Evolutionary conservation across 2,113 vertebrate species (phyloP), one percentile per base, ranked within the genome.

Genomic region (Megalops atlanticus): DNA sequence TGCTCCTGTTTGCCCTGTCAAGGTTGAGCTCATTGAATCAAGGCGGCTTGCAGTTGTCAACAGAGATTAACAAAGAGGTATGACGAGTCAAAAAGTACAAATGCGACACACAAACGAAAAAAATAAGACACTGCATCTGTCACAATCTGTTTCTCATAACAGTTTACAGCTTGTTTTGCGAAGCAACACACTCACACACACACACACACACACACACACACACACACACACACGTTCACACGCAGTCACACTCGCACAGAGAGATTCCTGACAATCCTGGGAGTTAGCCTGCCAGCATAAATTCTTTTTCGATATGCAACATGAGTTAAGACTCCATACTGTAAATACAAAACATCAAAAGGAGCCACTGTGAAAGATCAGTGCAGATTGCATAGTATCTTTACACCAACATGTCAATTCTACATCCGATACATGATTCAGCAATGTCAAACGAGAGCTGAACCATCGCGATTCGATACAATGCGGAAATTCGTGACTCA

Each of bases 351-450:
- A 83, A 84, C 38, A 73, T 41, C 15, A 11, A 54, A 85, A 85
- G 49, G 80, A 76, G 81, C 41, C 80, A 78, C 15, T 76, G 58
- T 78, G 4, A 49, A 64, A 84, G 11, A 79, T 85, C 82, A 85
- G 74, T 81, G 83, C 83, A 88, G 82, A 82, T 85, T 89, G 90
- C 88, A 91, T 91, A 89, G 85, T 81, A 86, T 74, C 88, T 87
- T 85, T 81, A 84, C 71, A 84, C 80, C 52, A 70, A 73, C 74
- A 77, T 40, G 74, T 74, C 71, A 80, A 24, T 76, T 74, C 38
- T 40, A 77, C 24, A 77, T 84, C 40, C 72, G 71, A 79, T 68
- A 58, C 12, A 68, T 24, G 38, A 68, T 58, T 74, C n/a, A 21
- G 36, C 21, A 76, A n/a, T 18, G 40, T 18, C 18, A 33, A 1